These are phyloP conservation scores for Pseudopleuronectes americanus DNA, from an alignment of 2,797 vertebrate genomes.

Conservation along the genomic window DNA sequence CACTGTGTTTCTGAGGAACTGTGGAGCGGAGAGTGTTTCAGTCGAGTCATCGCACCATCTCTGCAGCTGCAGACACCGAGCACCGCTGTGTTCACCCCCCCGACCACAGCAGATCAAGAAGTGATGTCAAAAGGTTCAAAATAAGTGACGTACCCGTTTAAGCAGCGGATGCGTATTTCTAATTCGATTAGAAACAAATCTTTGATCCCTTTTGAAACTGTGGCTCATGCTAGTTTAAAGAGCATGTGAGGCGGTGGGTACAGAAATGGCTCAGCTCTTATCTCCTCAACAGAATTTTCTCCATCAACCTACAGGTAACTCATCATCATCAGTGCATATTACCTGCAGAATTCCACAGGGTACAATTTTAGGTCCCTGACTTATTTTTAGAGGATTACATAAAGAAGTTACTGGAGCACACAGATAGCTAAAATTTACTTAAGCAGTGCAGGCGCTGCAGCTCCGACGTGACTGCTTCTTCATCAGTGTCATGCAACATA, in stretches of 20 bases:
- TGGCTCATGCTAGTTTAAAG: slow-evolving; percentile 49
- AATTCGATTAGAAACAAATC: slow-evolving; percentile 20
- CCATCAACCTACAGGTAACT: slow-evolving; percentile 40
- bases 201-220: slow-evolving; percentile 41
- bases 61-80: slow-evolving; percentile 26
- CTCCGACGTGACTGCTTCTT: slow-evolving; percentile 63
- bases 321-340: slow-evolving; percentile 65
- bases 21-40: slow-evolving; percentile 26
- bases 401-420: slow-evolving; percentile 46
- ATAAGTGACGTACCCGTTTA: slow-evolving; percentile 29
- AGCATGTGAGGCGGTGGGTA: slow-evolving; percentile 12
- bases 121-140: slow-evolving; percentile 33
- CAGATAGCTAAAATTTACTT: slow-evolving; percentile 67
- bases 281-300: slow-evolving; percentile 35
- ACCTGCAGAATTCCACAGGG: slow-evolving; percentile 68
- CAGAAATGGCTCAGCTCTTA: slow-evolving; percentile 30
- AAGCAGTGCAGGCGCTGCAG: slow-evolving; percentile 46
- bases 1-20: slow-evolving; percentile 13
- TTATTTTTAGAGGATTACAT: slow-evolving; percentile 67
- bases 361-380: slow-evolving; percentile 53
- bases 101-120: slow-evolving; percentile 28
- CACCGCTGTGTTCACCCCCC: slow-evolving; percentile 27
- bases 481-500: slow-evolving; percentile 69
- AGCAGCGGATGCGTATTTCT: slow-evolving; percentile 27
- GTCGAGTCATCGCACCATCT: slow-evolving; percentile 26